Conservation (phyloP, 2,888 invertebrate genomes). For the Chaitophorus viminalis region DNA sequence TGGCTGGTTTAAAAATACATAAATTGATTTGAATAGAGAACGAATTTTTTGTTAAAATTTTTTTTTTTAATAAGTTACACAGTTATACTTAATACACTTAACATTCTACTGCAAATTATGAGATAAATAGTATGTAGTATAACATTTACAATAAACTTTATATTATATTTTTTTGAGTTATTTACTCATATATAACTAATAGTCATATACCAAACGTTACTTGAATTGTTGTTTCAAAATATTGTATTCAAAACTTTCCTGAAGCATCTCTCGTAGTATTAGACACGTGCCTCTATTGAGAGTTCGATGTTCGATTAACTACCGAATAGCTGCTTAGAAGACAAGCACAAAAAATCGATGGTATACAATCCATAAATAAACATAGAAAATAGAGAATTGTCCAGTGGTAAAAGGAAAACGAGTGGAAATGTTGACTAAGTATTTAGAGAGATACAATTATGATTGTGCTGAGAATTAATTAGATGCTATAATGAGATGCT, state of each 20-base stretch:
- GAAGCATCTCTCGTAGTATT: neutral
- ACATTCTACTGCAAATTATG: no score
- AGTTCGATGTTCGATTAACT: constrained; percentile 24
- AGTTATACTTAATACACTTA: no score
- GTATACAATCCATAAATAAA: neutral
- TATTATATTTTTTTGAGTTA: no score
- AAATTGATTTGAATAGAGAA: no score
- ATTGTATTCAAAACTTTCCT: neutral
- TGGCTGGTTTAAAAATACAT: no score
- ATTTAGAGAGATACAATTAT: constrained; percentile 7
- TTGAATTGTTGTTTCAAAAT: no score
- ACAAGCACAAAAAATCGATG: neutral
- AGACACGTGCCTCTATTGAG: neutral
- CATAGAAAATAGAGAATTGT: neutral
- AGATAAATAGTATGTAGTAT: no score
- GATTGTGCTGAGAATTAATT: constrained; percentile 21
- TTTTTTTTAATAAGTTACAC: no score
- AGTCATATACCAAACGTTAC: no score
- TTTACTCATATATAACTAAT: no score
- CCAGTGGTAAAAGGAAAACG: neutral
- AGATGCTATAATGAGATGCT: constrained; percentile 9
- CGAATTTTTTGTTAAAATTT: no score
- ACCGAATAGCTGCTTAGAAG: neutral
- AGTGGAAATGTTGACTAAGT: neutral
- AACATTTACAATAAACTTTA: no score